Evolutionary conservation across 1,140 invertebrate species (phyloP).

Genomic region (Drosophila setifemur): DNA sequence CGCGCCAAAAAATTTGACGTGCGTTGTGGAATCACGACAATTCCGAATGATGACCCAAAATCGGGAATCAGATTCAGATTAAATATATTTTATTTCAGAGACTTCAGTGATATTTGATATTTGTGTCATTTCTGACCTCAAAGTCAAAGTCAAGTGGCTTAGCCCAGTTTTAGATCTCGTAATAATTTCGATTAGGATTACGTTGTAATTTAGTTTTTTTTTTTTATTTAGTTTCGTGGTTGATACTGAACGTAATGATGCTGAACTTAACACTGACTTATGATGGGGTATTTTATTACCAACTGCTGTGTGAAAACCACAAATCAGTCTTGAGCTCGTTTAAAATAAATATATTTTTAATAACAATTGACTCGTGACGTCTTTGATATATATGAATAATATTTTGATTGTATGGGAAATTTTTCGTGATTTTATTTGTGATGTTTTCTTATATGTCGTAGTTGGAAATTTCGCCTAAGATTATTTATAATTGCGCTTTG

Average conservation of each 20-base stretch:
- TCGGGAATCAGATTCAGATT: not conserved
- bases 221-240: no score
- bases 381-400: not conserved
- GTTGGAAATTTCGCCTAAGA: not conserved
- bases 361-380: slow-evolving; percentile 28
- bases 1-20: slow-evolving; percentile 4
- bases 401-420: not conserved
- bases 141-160: slow-evolving; percentile 61
- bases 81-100: no score
- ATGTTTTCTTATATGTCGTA: not conserved
- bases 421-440: not conserved
- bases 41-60: slow-evolving; percentile 29
- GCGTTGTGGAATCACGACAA: not conserved
- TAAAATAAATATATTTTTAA: not conserved
- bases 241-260: slow-evolving; percentile 11
- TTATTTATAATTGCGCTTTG: not conserved
- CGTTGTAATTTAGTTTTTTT: slow-evolving; percentile 17
- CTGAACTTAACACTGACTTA: slow-evolving; percentile 56
- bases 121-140: slow-evolving; percentile 20
- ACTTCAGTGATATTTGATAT: slow-evolving; percentile 10
- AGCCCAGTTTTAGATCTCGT: slow-evolving; percentile 42
- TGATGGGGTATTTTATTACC: slow-evolving; percentile 17
- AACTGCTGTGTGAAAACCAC: slow-evolving; percentile 25
- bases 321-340: slow-evolving; percentile 31
- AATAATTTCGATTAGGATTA: slow-evolving; percentile 28